Evolutionary conservation across 2,113 vertebrate genomes (phyloP), one percentile per base, ranked within the genome.

Genomic region (Ictalurus furcatus): DNA sequence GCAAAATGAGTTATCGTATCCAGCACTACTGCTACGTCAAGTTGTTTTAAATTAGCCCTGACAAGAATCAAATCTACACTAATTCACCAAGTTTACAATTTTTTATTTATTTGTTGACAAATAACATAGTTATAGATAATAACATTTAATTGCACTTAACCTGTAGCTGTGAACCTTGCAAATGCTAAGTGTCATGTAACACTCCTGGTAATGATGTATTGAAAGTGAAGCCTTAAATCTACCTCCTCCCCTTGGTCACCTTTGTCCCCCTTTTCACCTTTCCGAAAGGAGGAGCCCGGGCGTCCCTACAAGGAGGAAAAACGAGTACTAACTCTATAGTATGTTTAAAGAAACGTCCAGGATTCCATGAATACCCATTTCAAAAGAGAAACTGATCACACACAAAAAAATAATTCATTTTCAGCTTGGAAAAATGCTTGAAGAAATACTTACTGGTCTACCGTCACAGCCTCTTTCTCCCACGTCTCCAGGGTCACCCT

Each of bases 401-500:
- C n/a, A n/a, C n/a, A 59, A 59, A 59, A 12, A 13, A 2, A 11
- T 11, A 54, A 8, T 48, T 65, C 23, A 28, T 65, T 65, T 25
- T 65, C 61, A 28, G 61, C 7, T 65, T 65, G 58, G 58, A 59
- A 59, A 59, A 59, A 59, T 59, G 17, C 9, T 11, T 63, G 61
- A 28, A 65, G 61, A 65, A 28, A 52, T 84, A 92, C 95, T 93
- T 90, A 95, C 95, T 3, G 34, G 78, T 28, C 9, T 59, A 1
- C 95, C 95, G 1, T 54, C 89, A 85, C 93, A 95, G 78, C 95
- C 95, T 48, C 92, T 93, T 30, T 88, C 85, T 67, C 95, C 95
- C 0, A 8, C 6, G 58, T 93, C 83, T 17, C 94, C 95, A 28
- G 0, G 28, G 12, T 92, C 83, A 89, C 95, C 94, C 89, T 92